A percentile compares a stretch with the other conserved stretches of the same genome.
Evolutionary conservation across 2,888 invertebrate genomes (phyloP).

Genomic region (Caprella mutica): DNA sequence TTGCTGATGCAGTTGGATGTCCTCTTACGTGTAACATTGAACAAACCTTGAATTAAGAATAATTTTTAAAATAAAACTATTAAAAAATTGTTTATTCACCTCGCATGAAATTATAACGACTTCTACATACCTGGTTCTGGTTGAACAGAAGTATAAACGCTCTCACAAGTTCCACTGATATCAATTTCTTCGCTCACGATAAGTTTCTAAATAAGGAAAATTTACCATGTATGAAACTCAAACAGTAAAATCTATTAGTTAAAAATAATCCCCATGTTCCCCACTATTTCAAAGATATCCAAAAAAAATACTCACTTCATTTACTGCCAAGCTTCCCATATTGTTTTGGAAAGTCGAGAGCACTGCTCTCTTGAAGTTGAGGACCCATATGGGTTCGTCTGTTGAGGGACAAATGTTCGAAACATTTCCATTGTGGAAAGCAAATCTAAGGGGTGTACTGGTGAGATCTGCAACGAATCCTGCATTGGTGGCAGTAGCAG

Average conservation of each 20-base stretch:
- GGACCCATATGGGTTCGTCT: slow-evolving; percentile 42
- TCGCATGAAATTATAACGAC: no score
- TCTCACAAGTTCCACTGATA: not conserved
- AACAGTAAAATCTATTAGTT: no score
- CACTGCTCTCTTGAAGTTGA: slow-evolving; percentile 47
- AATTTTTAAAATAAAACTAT: no score
- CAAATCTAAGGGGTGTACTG: slow-evolving; percentile 37
- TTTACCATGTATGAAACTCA: no score
- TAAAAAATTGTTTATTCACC: no score
- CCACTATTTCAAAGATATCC: no score
- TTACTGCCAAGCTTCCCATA: slow-evolving; percentile 37
- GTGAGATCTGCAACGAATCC: slow-evolving; percentile 19
- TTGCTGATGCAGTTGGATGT: no score
- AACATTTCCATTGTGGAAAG: slow-evolving; percentile 44
- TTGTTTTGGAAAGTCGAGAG: slow-evolving; percentile 46
- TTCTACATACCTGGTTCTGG: no score
- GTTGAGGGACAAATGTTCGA: slow-evolving; percentile 43
- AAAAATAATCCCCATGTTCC: no score
- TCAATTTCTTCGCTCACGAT: not conserved
- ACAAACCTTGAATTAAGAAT: no score
- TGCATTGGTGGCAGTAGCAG: slow-evolving; percentile 12
- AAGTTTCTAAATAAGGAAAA: no score
- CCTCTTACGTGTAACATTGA: no score
- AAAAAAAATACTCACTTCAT: not conserved
- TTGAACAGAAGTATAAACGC: slow-evolving; percentile 1